These are phyloP conservation scores for Drosophila orosa DNA, from an alignment of 1,140 invertebrate species.

Conservation along the genomic window DNA sequence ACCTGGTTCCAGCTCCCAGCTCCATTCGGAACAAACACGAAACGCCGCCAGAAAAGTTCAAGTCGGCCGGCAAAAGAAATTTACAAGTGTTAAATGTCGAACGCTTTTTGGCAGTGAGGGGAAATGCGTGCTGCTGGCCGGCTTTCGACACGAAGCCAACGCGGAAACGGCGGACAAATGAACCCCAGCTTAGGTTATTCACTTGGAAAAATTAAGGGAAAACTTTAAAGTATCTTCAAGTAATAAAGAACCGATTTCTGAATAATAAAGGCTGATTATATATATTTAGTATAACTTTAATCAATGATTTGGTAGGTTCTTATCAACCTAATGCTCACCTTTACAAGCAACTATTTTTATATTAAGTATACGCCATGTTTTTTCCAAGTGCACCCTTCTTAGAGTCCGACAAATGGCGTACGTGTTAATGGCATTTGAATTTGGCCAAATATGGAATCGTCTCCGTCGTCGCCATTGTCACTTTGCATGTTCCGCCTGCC, in stretches of 20 bases:
- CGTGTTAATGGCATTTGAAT: slow-evolving; percentile 84
- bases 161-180: slow-evolving; percentile 76
- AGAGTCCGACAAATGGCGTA: slow-evolving; percentile 75
- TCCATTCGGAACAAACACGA: slow-evolving; percentile 64
- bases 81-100: slow-evolving; percentile 82
- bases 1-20: slow-evolving; percentile 11
- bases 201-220: neutral
- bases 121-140: slow-evolving; percentile 74
- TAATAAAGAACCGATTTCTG: neutral
- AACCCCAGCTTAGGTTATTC: slow-evolving; percentile 36
- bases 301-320: neutral
- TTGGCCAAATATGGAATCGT: slow-evolving; percentile 82
- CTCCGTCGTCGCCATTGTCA: slow-evolving; percentile 60
- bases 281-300: neutral
- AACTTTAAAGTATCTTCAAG: rapidly evolving
- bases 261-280: too few species aligned
- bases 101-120: slow-evolving; percentile 60
- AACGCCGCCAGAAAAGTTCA: slow-evolving; percentile 60
- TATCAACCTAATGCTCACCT: neutral
- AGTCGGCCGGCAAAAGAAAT: slow-evolving; percentile 58
- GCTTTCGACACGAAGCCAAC: slow-evolving; percentile 71
- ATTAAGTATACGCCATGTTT: neutral
- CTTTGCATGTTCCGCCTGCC: slow-evolving; percentile 69
- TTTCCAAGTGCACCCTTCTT: slow-evolving; percentile 15
- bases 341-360: neutral